Percentiles rank a stretch among this genome's conserved stretches.
Conservation (phyloP, 2,113 vertebrate genomes). For the Hyaena hyaena region DNA sequence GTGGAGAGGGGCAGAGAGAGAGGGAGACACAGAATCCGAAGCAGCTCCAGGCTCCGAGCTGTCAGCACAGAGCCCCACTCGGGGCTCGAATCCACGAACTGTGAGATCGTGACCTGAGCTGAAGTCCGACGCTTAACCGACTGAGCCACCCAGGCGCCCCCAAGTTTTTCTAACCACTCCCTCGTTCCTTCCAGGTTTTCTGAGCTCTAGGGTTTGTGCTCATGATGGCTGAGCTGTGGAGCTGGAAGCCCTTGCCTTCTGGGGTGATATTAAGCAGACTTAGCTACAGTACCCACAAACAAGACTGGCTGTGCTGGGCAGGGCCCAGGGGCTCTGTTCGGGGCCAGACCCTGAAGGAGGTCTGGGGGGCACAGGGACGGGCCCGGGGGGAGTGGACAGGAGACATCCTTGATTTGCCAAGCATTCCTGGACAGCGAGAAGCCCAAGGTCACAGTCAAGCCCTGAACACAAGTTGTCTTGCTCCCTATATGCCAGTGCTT, state of each 20-base stretch:
- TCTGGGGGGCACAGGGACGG: neutral
- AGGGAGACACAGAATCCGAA: too few relatives aligned
- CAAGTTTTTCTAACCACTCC: neutral
- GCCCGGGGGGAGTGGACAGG: neutral
- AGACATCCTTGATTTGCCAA: neutral
- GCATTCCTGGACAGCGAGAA: neutral
- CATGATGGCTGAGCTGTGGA: neutral
- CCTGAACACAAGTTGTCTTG: too few relatives aligned
- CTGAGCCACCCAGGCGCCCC: too few relatives aligned
- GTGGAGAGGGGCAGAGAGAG: too few relatives aligned
- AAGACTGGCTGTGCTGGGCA: neutral
- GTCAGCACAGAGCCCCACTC: too few relatives aligned
- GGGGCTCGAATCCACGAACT: too few relatives aligned
- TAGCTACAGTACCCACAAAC: neutral
- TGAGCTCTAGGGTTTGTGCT: neutral
- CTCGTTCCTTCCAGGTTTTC: neutral
- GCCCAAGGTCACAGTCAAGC: neutral
- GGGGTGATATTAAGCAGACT: neutral
- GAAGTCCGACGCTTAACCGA: too few relatives aligned
- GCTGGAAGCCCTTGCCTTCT: neutral
- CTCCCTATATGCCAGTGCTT: rapidly evolving
- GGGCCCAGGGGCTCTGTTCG: neutral
- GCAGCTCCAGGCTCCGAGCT: too few relatives aligned
- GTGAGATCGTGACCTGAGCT: too few relatives aligned
- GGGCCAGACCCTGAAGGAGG: neutral